Evolutionary conservation across 2,888 invertebrate genomes (phyloP), one percentile per base, ranked within the genome.

Genomic region (Clitarchus hookeri): DNA sequence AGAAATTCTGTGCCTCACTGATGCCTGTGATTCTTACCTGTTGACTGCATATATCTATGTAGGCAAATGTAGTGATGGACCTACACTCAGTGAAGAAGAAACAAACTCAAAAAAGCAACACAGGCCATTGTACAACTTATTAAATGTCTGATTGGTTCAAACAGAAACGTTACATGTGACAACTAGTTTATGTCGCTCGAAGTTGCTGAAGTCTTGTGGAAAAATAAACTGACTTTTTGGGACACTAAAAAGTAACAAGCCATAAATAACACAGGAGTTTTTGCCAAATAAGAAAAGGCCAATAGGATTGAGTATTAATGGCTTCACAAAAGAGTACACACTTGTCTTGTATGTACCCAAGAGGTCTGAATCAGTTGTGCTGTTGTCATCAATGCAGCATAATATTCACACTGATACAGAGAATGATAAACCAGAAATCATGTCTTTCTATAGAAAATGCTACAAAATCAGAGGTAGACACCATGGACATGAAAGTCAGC

Each of bases 91-190:
- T 80, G 54, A 84, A n/a, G 85, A 85, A 16, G 85, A 87, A 83
- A 86, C 83, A 78, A 88, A 82, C 79, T 87, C 16, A 83, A 83
- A 44, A 88, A 87, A 85, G 88, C 88, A n/a, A 88, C 86, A 79
- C 88, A 89, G 84, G 86, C 85, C n/a, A 88, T 89, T 2, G 36
- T 89, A 26, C 84, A 85, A 84, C 54, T 89, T n/a, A 82, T 85
- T 78, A 86, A 87, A 85, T 87, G 86, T 26, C 86, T 89, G 26
- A 65, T 27, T 44, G 84, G 85, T 65, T 86, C 88, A n/a, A 89
- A 89, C 78, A 86, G 89, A 83, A 90, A 89, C 87, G 85, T 90
- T 26, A 90, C 90, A 9, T 88, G 87, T 0, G 89, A 89, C 86
- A 90, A 89, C 86, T 90, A 88, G 89, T 90, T 88, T 87, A 65